phyloP scores from a whole-genome alignment of 2,797 vertebrate species.

The Loriculus beryllinus region DNA sequence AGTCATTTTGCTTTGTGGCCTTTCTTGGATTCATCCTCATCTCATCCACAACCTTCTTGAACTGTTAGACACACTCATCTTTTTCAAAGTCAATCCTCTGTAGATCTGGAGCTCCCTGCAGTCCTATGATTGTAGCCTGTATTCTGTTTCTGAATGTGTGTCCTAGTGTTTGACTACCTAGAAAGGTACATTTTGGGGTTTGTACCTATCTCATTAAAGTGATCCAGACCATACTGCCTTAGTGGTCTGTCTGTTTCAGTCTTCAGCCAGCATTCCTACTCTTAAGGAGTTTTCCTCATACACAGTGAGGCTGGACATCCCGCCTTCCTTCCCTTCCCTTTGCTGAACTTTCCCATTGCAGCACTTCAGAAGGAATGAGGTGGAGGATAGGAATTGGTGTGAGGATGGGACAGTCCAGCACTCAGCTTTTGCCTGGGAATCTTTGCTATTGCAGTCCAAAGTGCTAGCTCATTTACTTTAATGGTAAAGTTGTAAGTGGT shows the following conservation, averaged over 20 bases:
- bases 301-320: not conserved
- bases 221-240: not conserved
- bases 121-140: not conserved
- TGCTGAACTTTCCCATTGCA: not conserved
- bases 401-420: not conserved
- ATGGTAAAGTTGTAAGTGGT: too few relatives aligned
- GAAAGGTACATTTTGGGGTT: not conserved
- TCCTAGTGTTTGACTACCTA: not conserved
- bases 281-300: not conserved
- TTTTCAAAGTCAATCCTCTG: not conserved
- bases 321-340: not conserved
- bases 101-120: not conserved
- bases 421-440: not conserved
- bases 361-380: not conserved
- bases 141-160: not conserved
- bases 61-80: not conserved
- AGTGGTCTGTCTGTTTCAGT: not conserved
- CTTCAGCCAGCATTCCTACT: not conserved
- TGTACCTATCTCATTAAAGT: not conserved
- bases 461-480: not conserved
- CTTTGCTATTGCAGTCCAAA: not conserved
- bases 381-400: fast-evolving
- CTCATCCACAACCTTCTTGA: conserved; percentile 22
- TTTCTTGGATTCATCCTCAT: not conserved
- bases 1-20: conserved; percentile 19